A percentile compares a stretch with the other conserved stretches of the same genome.
phyloP scores from a whole-genome alignment of 2,888 invertebrate genomes.

The Acronicta alni region DNA sequence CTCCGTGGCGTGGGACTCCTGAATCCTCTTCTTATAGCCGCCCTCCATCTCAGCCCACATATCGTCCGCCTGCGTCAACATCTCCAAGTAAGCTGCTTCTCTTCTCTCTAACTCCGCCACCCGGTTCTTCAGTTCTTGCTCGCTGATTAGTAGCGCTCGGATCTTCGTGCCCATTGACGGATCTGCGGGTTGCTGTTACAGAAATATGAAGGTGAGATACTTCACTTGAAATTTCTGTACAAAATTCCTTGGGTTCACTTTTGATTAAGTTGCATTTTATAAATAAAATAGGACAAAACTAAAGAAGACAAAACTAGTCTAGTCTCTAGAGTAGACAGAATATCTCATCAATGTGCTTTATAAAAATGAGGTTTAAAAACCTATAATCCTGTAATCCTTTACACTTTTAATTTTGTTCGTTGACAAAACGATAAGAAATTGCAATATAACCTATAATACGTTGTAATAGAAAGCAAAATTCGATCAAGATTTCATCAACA shows the following conservation, averaged over 20 bases:
- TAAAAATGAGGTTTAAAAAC: too few species aligned
- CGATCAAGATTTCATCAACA: conserved; percentile 57
- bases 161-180: conserved; percentile 67
- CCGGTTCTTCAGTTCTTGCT: conserved; percentile 90
- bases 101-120: conserved; percentile 91
- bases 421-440: conserved; percentile 8
- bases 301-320: too few species aligned
- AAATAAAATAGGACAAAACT: too few species aligned
- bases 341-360: too few species aligned
- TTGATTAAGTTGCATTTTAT: background rate
- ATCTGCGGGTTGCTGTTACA: conserved; percentile 72
- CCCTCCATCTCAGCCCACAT: conserved; percentile 92
- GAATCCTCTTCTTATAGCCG: conserved; percentile 90
- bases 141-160: conserved; percentile 82
- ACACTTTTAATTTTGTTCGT: background rate
- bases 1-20: conserved; percentile 84
- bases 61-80: conserved; percentile 92
- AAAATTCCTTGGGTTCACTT: background rate
- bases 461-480: conserved; percentile 22
- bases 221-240: background rate
- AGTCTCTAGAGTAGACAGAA: too few species aligned
- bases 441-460: conserved; percentile 5
- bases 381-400: background rate
- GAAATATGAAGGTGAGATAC: background rate
- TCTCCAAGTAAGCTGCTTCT: conserved; percentile 92